Evolutionary conservation across 2,797 vertebrate genomes (phyloP).

Genomic region (Characodon lateralis): DNA sequence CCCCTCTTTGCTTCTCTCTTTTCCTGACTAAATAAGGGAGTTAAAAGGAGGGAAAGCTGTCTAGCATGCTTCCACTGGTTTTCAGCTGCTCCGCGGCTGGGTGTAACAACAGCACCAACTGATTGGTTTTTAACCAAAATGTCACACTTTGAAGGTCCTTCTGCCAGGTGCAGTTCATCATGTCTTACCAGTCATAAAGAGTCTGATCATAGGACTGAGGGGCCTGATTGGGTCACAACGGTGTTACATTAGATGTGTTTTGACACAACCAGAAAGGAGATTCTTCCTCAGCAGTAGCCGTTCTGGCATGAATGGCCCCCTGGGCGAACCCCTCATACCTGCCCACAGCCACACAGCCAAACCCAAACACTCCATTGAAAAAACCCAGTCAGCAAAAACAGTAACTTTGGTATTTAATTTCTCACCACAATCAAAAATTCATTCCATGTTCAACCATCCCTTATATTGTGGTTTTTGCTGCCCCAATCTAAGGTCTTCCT

Average conservation of each 20-base stretch:
- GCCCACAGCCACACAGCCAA: too few relatives aligned
- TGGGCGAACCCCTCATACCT: too few relatives aligned
- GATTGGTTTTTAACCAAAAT: conserved; percentile 60
- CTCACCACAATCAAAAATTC: too few relatives aligned
- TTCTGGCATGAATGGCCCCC: too few relatives aligned
- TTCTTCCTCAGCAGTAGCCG: neutral
- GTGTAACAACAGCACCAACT: conserved; percentile 35
- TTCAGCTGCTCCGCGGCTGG: conserved; percentile 34
- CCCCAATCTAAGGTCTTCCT: too few relatives aligned
- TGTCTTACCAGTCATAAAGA: conserved; percentile 40
- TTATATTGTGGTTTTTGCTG: too few relatives aligned
- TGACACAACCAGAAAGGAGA: neutral
- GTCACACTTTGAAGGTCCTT: conserved; percentile 43
- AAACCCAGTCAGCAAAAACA: too few relatives aligned
- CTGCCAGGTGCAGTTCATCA: conserved; percentile 54
- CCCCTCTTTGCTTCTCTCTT: conserved; percentile 18
- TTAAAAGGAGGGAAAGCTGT: conserved; percentile 47
- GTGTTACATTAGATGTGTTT: conserved; percentile 16
- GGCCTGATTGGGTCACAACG: conserved; percentile 18
- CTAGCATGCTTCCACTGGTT: conserved; percentile 31
- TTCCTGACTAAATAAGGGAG: conserved; percentile 81
- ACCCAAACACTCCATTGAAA: too few relatives aligned
- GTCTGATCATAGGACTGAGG: conserved; percentile 21
- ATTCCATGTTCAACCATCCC: too few relatives aligned
- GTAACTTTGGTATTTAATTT: too few relatives aligned